phyloP scores from a whole-genome alignment of 2,113 vertebrate genomes.

The human (Homo sapiens) region GRCh38 chr12:63700001-63700500 shows the following conservation, averaged over 20 bases:
- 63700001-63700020: background rate
- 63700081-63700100: background rate
- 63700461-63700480: background rate
- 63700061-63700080: background rate
- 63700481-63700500: background rate
- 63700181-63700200: background rate
- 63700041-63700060: background rate
- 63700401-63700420: background rate
- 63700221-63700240: background rate
- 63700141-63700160: background rate
- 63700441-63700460: background rate
- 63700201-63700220: background rate
- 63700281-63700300: accelerated
- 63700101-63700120: background rate
- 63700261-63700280: background rate
- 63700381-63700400: background rate
- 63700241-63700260: background rate
- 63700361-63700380: background rate
- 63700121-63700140: background rate
- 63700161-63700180: background rate
- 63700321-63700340: background rate
- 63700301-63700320: background rate
- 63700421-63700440: background rate
- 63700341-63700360: background rate
- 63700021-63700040: background rate